Evolutionary conservation across 2,888 invertebrate genomes (phyloP).

Genomic region (Ormyrus nitidulus): DNA sequence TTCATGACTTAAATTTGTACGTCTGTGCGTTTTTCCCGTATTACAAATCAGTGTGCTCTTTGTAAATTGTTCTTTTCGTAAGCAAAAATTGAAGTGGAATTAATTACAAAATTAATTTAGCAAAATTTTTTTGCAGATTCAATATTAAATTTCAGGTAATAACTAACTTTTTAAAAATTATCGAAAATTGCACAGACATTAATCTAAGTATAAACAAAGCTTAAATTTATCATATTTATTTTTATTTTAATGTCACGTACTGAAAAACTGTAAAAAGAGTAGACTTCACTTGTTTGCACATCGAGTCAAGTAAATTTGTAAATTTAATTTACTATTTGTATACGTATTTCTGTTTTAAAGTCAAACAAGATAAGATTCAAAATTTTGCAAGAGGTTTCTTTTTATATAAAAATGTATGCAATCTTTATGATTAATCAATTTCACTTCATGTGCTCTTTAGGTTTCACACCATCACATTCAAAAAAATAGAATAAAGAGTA

Average conservation of each 20-base stretch:
- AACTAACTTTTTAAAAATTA: constrained; percentile 3
- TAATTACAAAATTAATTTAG: neutral
- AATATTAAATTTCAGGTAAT: no score
- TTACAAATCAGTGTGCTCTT: constrained; percentile 25
- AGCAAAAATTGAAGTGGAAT: constrained; percentile 30
- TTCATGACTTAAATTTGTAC: constrained; percentile 33
- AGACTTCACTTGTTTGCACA: neutral
- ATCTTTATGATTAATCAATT: neutral
- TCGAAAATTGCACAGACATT: constrained; percentile 14
- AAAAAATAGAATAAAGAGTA: neutral
- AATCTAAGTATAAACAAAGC: constrained; percentile 13
- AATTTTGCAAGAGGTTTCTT: neutral
- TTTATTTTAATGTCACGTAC: constrained; percentile 1
- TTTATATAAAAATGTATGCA: neutral
- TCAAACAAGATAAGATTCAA: constrained; percentile 4
- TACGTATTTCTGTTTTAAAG: constrained; percentile 6
- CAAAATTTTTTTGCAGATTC: no score
- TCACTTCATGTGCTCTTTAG: constrained; percentile 5
- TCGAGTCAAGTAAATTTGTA: neutral
- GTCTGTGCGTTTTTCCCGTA: constrained; percentile 30
- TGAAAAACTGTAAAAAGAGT: constrained; percentile 7
- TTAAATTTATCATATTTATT: constrained; percentile 11
- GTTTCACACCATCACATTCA: neutral
- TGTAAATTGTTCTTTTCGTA: constrained; percentile 12
- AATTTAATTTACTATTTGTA: neutral